Evolutionary conservation across 2,888 invertebrate genomes (phyloP).

Genomic region (Trissolcus brochymenae): DNA sequence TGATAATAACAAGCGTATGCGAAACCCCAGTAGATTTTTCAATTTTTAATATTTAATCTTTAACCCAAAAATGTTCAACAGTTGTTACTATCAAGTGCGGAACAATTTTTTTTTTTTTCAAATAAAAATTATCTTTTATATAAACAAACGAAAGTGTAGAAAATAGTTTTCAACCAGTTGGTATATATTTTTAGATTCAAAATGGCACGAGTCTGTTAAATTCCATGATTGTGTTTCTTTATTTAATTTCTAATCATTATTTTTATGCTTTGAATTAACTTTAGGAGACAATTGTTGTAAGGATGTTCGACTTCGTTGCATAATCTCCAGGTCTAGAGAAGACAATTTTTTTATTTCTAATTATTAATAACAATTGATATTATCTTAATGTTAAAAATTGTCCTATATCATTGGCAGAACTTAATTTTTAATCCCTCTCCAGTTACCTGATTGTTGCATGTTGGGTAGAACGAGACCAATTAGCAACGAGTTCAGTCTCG

Average conservation of each 20-base stretch:
- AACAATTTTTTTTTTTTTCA: background rate
- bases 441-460: conserved; percentile 72
- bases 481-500: conserved; percentile 69
- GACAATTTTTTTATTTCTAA: conserved; percentile 4
- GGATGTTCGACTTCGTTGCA: conserved; percentile 59
- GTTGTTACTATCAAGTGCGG: background rate
- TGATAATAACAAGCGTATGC: conserved; percentile 42
- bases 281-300: conserved; percentile 73
- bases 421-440: no score
- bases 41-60: no score
- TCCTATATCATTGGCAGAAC: no score
- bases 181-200: conserved; percentile 8
- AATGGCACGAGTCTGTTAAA: conserved; percentile 36
- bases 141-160: conserved; percentile 13
- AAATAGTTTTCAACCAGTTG: conserved; percentile 28
- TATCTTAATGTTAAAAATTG: background rate
- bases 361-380: conserved; percentile 3
- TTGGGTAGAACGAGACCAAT: conserved; percentile 74
- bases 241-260: conserved; percentile 7
- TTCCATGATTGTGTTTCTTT: conserved; percentile 11
- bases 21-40: no score
- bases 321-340: conserved; percentile 57
- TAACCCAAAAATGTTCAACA: no score
- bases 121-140: conserved; percentile 1
- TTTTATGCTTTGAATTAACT: conserved; percentile 21